Evolutionary conservation across 2,797 vertebrate genomes (phyloP).

Genomic region (Pampus argenteus): DNA sequence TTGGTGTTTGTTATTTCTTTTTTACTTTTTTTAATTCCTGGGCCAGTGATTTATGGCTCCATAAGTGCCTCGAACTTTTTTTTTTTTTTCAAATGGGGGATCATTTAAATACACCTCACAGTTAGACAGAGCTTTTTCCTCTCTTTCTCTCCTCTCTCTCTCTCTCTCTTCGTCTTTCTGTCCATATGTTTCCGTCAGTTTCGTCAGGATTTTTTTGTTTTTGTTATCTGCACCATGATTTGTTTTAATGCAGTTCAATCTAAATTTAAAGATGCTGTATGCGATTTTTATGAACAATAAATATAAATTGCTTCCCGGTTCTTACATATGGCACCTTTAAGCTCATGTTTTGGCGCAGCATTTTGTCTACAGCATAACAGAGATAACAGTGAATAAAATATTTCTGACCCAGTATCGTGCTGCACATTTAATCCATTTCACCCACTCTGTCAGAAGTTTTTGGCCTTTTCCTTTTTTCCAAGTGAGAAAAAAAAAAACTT

Average conservation of each 20-base stretch:
- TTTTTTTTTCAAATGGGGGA: constrained; percentile 60
- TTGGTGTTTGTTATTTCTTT: constrained; percentile 86
- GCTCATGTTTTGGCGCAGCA: constrained; percentile 6
- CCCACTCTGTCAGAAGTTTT: constrained; percentile 39
- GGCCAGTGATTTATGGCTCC: constrained; percentile 82
- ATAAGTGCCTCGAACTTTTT: constrained; percentile 77
- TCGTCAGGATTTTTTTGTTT: constrained; percentile 20
- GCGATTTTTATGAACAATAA: too few species aligned
- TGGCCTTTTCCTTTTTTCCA: constrained; percentile 32
- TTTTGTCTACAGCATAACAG: not conserved
- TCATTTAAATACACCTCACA: constrained; percentile 77
- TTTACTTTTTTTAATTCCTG: constrained; percentile 83
- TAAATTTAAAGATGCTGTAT: too few species aligned
- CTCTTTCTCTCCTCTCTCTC: not conserved
- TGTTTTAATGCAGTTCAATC: constrained; percentile 59
- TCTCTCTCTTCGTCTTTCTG: too few species aligned
- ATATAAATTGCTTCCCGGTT: too few species aligned
- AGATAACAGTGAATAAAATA: constrained; percentile 54
- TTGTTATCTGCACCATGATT: constrained; percentile 39
- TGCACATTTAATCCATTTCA: constrained; percentile 38
- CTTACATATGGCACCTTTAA: too few species aligned
- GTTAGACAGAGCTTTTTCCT: constrained; percentile 51
- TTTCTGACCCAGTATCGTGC: constrained; percentile 28
- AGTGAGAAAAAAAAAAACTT: constrained; percentile 12
- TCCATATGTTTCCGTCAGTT: constrained; percentile 35